Evolutionary conservation across 2,888 invertebrate genomes (phyloP), one percentile per base, ranked within the genome.

Genomic region (Aphrophora alni): DNA sequence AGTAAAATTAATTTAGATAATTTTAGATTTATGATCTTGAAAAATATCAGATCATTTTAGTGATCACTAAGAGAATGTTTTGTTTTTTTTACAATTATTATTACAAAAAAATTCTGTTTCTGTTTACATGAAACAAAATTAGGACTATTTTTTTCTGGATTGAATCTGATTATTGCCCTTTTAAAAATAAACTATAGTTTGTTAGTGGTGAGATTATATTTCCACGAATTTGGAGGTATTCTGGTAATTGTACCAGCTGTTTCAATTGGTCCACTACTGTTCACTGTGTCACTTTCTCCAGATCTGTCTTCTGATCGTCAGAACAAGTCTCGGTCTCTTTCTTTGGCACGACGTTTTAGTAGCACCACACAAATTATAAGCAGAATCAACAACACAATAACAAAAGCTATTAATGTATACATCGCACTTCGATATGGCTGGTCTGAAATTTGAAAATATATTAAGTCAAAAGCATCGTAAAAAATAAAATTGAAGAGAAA

Each of bases 401-500:
- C 89, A 26, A 92, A 88, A 26, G 90, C 92, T 81, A 91, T 89
- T 87, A 92, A 89, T 0, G 92, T 92, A 85, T 92, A 91, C 85
- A 92, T 90, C 33, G 92, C 92, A 83, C 92, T 92, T 12, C 91
- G 89, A 82, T 92, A 89, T 76, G 91, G 90, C 44, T 84, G 78
- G 77, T 84, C 85, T 84, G 83, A 7, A 82, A 82, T 5, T 25
- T 17, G 44, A 44, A 33, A 17, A 33, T 21, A 68, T n/a, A n/a
- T n/a, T n/a, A n/a, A n/a, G 14, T 44, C 10, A 44, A 12, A 10
- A 44, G 14, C n/a, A n/a, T n/a, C n/a, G n/a, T n/a, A n/a, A n/a
- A n/a, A n/a, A n/a, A n/a, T n/a, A n/a, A n/a, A n/a, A n/a, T n/a
- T n/a, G n/a, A n/a, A n/a, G n/a, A n/a, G n/a, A n/a, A n/a, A n/a